Base-by-base conservation (phyloP, 2,888 invertebrate species). In the Calliscelio sp. region DNA sequence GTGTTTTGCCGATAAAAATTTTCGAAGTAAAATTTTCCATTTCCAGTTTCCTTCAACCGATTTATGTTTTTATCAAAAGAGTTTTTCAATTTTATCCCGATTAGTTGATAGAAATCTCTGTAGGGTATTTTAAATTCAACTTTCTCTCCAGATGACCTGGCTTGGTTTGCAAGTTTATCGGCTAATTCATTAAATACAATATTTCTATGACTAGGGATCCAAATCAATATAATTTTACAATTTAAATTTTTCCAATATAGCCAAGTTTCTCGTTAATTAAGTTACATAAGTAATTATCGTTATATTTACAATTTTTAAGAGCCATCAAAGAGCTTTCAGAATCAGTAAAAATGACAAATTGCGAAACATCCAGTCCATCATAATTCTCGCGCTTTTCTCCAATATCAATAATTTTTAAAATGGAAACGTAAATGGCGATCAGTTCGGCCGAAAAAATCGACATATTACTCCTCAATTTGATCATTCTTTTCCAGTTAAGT, bases 361-460 rank as follows among this genome's bases (percentile, higher is more conserved):
- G 3, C 11, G 2, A 2, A 38, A 3, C 3, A 38, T 6, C 8
- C 8, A 28, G 51, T 2, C n/a, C 11, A 14, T 24, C 11, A 24
- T 11, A 4, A 11, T 24, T 44, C 14, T 65, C 20, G 3, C 8
- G 2, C 2, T 2, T 4, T 2, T 66, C 14, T 22, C 8, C 4
- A n/a, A 32, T 51, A 4, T 51, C 51, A 14, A 20, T 3, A 18
- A 66, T 66, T 22, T 66, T 49, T 2, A 22, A 14, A 1, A 66
- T 7, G 11, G 51, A 14, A 14, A 18, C 0, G 8, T 22, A 4
- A 8, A 66, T 49, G 11, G 70, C 70, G 8, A 70, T 10, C 10
- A 24, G 2, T 32, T 71, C 71, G 1, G 71, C 57, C 2, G 71
- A 46, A 59, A 71, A 71, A 4, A 71, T 46, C 1, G 71, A 71